Evolutionary conservation across 2,888 invertebrate species (phyloP).

Genomic region (Drosophila rubida): DNA sequence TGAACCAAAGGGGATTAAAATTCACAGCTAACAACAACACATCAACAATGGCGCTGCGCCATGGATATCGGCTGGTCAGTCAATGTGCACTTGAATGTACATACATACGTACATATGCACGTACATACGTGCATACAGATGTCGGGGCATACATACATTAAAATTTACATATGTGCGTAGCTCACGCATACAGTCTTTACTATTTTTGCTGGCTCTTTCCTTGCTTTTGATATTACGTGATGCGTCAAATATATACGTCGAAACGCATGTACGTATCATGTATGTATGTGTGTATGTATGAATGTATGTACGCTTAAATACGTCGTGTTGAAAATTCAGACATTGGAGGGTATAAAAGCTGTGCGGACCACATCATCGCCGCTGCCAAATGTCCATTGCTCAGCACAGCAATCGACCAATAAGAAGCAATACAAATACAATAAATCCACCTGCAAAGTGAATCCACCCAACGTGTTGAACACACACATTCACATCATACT

Average conservation of each 20-base stretch:
- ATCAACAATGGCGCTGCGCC: constrained; percentile 14
- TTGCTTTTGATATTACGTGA: constrained; percentile 13
- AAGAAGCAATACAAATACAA: constrained; percentile 61
- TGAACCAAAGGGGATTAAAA: constrained; percentile 64
- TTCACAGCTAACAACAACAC: constrained; percentile 64
- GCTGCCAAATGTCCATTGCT: constrained; percentile 11
- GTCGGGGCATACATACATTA: neutral
- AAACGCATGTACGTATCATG: neutral
- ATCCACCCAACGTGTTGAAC: neutral
- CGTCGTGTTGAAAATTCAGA: constrained; percentile 30
- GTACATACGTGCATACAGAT: neutral
- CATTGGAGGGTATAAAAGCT: constrained; percentile 29
- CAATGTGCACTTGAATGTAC: constrained; percentile 4
- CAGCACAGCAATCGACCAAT: constrained; percentile 27
- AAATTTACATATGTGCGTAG: neutral
- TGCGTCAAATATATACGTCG: constrained; percentile 34
- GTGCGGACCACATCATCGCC: constrained; percentile 49
- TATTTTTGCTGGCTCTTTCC: constrained; percentile 28
- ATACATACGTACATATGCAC: neutral
- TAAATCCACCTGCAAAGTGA: constrained; percentile 56
- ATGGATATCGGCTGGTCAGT: constrained; percentile 36
- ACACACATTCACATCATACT: neutral
- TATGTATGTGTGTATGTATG: neutral
- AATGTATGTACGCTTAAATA: neutral
- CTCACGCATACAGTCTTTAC: constrained; percentile 22